phyloP scores from a whole-genome alignment of 2,113 vertebrate genomes.

The Microcebus jonahi region DNA sequence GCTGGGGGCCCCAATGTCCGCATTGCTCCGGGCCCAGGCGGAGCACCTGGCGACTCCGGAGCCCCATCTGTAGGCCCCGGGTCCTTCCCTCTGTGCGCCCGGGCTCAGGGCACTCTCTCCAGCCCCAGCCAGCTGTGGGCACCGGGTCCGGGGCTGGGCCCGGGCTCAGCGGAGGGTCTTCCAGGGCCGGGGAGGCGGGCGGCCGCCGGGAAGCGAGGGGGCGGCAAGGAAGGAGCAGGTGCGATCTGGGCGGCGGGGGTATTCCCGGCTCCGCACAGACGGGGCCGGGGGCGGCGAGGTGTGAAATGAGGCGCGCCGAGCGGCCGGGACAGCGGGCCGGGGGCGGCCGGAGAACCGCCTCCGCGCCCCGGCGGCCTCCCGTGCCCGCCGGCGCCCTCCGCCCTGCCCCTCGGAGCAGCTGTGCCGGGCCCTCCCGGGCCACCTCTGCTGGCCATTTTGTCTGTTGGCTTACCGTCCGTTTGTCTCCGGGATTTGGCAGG shows the following conservation, averaged over 20 bases:
- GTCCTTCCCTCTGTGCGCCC: background rate
- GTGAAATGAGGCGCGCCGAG: slow-evolving; percentile 74
- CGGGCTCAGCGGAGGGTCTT: background rate
- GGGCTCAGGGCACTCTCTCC: slow-evolving; percentile 39
- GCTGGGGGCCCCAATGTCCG: slow-evolving; percentile 14
- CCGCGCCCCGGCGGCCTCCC: slow-evolving; percentile 48
- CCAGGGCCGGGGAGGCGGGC: background rate
- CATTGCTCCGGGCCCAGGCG: background rate
- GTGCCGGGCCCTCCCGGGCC: background rate
- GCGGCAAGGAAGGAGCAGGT: slow-evolving; percentile 75
- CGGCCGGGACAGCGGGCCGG: slow-evolving; percentile 76
- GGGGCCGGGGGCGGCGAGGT: slow-evolving; percentile 81
- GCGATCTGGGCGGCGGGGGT: slow-evolving; percentile 78
- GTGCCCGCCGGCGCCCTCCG: background rate
- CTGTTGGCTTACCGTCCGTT: slow-evolving; percentile 44
- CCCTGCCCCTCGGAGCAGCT: background rate
- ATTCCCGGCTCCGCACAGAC: slow-evolving; percentile 81
- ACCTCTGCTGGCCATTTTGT: slow-evolving; percentile 66
- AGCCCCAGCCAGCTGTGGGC: background rate
- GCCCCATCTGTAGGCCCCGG: background rate
- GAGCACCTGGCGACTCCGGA: background rate
- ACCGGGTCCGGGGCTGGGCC: background rate
- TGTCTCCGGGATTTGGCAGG: slow-evolving; percentile 41
- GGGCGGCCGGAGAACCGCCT: slow-evolving; percentile 75
- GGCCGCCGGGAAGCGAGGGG: slow-evolving; percentile 49